Evolutionary conservation across 2,888 invertebrate species (phyloP).

Genomic region (Phortica okadai): DNA sequence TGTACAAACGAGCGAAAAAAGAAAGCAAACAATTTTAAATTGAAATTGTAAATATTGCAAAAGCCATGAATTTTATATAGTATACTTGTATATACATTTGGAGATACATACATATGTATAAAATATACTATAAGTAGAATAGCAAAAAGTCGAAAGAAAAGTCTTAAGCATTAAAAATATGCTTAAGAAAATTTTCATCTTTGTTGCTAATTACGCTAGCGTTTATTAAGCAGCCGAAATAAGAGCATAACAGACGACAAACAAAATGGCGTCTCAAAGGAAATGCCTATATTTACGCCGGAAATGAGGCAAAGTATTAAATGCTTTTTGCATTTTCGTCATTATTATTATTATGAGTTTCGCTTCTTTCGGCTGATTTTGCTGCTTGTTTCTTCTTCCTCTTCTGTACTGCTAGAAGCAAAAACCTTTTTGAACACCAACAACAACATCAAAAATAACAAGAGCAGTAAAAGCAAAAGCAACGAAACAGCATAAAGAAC

Average conservation of each 20-base stretch:
- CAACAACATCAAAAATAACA: neutral
- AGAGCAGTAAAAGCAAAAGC: neutral
- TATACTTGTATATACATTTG: constrained; percentile 10
- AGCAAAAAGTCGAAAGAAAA: neutral
- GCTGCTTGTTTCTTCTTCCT: neutral
- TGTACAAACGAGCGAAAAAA: neutral
- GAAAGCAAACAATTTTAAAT: constrained; percentile 57
- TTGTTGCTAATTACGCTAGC: constrained; percentile 35
- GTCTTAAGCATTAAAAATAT: neutral
- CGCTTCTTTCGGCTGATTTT: neutral
- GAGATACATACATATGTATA: neutral
- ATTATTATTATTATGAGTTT: constrained; percentile 11
- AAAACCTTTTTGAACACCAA: neutral
- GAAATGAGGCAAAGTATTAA: constrained; percentile 26
- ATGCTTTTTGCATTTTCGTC: constrained; percentile 6
- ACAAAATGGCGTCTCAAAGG: constrained; percentile 19
- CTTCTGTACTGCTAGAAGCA: neutral
- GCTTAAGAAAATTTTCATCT: constrained; percentile 59
- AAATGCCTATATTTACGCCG: constrained; percentile 8
- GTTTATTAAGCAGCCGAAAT: neutral
- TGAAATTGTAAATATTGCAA: constrained; percentile 71
- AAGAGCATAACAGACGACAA: neutral
- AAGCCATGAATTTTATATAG: constrained; percentile 40
- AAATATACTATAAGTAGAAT: neutral
- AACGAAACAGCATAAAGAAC: neutral